Evolutionary conservation across 2,113 vertebrate species (phyloP), one percentile per base, ranked within the genome.

Genomic region (Candoia aspera): DNA sequence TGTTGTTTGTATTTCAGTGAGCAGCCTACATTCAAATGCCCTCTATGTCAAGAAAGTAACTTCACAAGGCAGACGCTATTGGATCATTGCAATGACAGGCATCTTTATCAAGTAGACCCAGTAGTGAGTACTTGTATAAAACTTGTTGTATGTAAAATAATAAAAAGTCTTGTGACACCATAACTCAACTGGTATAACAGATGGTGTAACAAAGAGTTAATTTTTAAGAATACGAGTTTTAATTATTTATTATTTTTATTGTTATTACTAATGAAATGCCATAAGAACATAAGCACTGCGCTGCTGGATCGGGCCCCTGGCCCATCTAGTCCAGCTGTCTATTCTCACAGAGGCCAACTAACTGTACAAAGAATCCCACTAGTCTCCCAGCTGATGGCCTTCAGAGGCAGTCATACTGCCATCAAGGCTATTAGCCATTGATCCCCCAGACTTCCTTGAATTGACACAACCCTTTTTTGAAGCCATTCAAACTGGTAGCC

Each of bases 11-110:
- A 96, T 97, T 96, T 91, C 94, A 97, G 98, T 96, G 94, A 95
- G 90, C 97, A 97, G 86, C 96, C 96, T 84, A 97, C 96, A 68
- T 98, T 98, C 95, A 97, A 97, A 93, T 99, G 98, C 93, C 98
- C 98, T 15, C 96, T 98, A 94, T 99, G 98, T 94, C 97, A 97
- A 94, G 97, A 98, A 94, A 95, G 94, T 89, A 98, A 98, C 95
- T 96, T 98, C 93, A 98, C 98, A 94, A 97, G 98, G 88, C 96
- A 97, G 2, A 97, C 96, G 87, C 97, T 98, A 93, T 93, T 98
- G 94, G 97, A 98, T 96, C 98, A 98, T 92, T 98, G 98, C 97
- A 98, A 98, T 93, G 96, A 95, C 62, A 96, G 96, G 91, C 98
- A 99, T 95, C 94, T 96, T 91, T 95, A 96, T 97, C 98, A 98